A percentile compares a stretch with the other conserved stretches of the same genome.
phyloP scores from a whole-genome alignment of 2,797 vertebrate species.

The Platyrinchus mystaceus region DNA sequence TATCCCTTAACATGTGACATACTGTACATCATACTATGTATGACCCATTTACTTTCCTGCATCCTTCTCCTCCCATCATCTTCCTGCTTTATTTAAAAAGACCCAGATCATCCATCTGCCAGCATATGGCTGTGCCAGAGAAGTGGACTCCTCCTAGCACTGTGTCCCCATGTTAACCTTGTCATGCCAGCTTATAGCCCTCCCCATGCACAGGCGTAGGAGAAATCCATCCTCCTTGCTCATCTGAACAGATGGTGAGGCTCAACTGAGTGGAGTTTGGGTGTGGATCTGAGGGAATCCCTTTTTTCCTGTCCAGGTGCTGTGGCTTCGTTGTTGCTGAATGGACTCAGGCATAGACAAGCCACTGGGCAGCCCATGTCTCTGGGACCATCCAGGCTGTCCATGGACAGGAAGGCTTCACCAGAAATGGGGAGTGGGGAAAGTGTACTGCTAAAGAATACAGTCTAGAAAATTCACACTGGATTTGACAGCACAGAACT shows the following conservation, averaged over 20 bases:
- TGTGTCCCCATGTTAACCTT: neutral
- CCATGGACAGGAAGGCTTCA: rapidly evolving
- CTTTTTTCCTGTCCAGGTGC: neutral
- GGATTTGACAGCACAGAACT: neutral
- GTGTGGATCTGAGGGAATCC: neutral
- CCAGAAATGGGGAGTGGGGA: rapidly evolving
- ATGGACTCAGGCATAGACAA: rapidly evolving
- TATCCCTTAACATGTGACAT: no score
- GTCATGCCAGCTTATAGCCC: rapidly evolving
- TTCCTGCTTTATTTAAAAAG: neutral
- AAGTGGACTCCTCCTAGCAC: rapidly evolving
- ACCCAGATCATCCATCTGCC: neutral
- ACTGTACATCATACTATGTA: rapidly evolving
- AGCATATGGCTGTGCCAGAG: neutral
- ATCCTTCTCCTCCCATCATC: neutral
- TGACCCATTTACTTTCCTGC: neutral
- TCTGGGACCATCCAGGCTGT: neutral
- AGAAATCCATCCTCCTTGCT: neutral
- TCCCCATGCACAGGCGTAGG: rapidly evolving
- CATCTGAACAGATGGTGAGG: neutral
- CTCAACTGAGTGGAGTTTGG: rapidly evolving
- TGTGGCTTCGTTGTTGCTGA: neutral
- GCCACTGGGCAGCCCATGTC: neutral
- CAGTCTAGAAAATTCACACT: neutral
- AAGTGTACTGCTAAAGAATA: neutral